phyloP scores from a whole-genome alignment of 2,888 invertebrate species.

The Glomeris marginata region DNA sequence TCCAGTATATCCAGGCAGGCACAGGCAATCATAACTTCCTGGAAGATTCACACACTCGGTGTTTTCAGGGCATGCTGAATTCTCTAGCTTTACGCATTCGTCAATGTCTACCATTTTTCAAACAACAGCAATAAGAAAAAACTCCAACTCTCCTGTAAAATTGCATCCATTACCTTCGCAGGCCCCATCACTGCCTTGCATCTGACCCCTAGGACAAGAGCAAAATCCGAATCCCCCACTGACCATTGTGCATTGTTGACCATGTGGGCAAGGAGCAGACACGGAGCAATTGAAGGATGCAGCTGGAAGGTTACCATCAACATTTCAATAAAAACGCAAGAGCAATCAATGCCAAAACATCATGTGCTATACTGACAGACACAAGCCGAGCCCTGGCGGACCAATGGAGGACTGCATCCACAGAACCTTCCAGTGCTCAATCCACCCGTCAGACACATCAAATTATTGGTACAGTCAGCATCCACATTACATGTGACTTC shows the following conservation, averaged over 20 bases:
- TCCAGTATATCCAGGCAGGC: constrained; percentile 15
- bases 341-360: not conserved
- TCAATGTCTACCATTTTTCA: constrained; percentile 44
- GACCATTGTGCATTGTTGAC: constrained; percentile 79
- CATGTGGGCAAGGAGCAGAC: constrained; percentile 66
- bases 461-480: constrained; percentile 22
- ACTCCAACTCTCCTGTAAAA: constrained; percentile 1
- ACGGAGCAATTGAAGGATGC: constrained; percentile 21
- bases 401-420: constrained; percentile 20
- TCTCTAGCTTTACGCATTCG: constrained; percentile 56
- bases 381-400: constrained; percentile 22
- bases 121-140: not conserved
- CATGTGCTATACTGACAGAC: constrained; percentile 17
- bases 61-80: constrained; percentile 65
- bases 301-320: too few species aligned
- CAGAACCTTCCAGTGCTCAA: constrained; percentile 17
- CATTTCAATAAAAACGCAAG: not conserved
- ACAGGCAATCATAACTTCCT: constrained; percentile 39
- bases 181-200: constrained; percentile 56
- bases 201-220: constrained; percentile 76
- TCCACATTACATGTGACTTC: constrained; percentile 18
- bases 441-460: constrained; percentile 19
- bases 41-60: constrained; percentile 68
- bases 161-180: constrained; percentile 40
- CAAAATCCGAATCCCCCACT: constrained; percentile 83